Conservation (phyloP, 2,113 vertebrate species). For the Corythornis madagascariensis region DNA sequence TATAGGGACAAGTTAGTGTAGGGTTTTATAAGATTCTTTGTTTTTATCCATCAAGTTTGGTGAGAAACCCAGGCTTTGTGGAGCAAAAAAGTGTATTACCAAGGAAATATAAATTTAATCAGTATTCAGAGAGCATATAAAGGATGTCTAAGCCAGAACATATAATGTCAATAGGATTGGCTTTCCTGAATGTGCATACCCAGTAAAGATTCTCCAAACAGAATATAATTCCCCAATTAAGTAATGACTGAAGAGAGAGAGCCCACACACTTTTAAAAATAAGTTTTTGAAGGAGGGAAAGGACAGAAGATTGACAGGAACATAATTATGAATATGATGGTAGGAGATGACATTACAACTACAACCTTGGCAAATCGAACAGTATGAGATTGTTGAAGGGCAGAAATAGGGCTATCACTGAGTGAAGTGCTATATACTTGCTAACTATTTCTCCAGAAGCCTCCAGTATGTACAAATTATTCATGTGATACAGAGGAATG, state of each 20-base stretch:
- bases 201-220: neutral
- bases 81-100: neutral
- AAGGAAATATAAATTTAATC: neutral
- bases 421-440: neutral
- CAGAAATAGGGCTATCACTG: neutral
- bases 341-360: neutral
- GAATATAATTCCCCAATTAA: neutral
- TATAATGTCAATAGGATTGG: neutral
- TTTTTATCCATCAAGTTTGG: neutral
- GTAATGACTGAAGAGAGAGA: neutral
- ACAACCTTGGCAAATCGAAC: neutral
- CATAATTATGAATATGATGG: neutral
- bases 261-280: neutral
- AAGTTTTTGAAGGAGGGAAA: neutral
- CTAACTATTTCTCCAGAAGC: neutral
- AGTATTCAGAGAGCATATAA: neutral
- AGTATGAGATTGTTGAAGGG: neutral
- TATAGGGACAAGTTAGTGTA: neutral
- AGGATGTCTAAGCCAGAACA: neutral
- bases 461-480: neutral
- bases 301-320: neutral
- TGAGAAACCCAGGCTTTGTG: neutral
- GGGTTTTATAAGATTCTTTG: neutral
- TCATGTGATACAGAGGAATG: neutral
- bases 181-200: neutral